Evolutionary conservation across 1,140 invertebrate genomes (phyloP).

Genomic region (Himalopsyche phryganea): DNA sequence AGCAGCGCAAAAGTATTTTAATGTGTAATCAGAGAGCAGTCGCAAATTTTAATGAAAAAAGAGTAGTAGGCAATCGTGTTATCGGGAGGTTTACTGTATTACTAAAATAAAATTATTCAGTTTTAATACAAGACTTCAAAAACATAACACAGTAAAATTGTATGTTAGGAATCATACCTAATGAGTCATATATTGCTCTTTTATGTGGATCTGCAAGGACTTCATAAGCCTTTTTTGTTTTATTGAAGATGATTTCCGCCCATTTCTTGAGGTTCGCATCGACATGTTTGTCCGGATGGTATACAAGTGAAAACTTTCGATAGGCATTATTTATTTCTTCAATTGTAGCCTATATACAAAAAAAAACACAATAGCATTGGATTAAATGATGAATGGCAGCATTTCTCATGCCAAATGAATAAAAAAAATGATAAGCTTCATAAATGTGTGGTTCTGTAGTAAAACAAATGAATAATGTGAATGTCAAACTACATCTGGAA

Average conservation of each 20-base stretch:
- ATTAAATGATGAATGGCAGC: too few species aligned
- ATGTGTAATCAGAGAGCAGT: too few species aligned
- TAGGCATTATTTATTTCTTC: conserved; percentile 93
- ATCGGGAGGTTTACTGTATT: too few species aligned
- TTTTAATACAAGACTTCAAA: too few species aligned
- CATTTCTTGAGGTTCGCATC: conserved; percentile 76
- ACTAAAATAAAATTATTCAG: too few species aligned
- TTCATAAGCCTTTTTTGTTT: conserved; percentile 91
- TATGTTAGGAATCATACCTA: conserved; percentile 17
- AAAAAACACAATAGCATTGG: conserved; percentile 27
- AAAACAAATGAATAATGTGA: neutral
- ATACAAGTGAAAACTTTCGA: conserved; percentile 81
- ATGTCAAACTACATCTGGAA: neutral
- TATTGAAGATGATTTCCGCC: conserved; percentile 88
- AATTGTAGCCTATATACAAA: conserved; percentile 67
- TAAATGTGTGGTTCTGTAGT: neutral
- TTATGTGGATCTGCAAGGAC: conserved; percentile 53
- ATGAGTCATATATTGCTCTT: conserved; percentile 31
- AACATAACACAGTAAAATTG: too few species aligned
- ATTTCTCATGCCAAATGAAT: neutral
- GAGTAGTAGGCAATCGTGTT: too few species aligned
- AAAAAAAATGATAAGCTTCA: neutral
- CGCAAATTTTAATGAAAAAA: too few species aligned
- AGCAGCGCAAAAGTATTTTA: too few species aligned
- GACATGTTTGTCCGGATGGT: conserved; percentile 93